Conservation (phyloP, 1,140 invertebrate species). For the Grapholita molesta region DNA sequence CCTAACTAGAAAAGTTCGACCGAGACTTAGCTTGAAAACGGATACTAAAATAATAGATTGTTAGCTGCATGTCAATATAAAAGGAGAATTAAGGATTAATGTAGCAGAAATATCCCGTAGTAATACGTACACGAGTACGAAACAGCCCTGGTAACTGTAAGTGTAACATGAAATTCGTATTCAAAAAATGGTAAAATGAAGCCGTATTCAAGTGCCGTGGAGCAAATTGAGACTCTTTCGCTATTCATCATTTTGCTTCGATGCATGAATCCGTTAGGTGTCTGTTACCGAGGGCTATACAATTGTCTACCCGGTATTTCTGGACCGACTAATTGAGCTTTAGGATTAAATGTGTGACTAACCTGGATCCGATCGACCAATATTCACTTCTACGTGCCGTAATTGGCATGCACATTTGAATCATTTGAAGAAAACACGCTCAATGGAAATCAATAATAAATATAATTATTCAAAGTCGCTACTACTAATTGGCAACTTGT, state of each 20-base stretch:
- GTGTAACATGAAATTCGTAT: conserved; percentile 21
- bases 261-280: conserved; percentile 11
- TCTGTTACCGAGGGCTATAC: conserved; percentile 2
- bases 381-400: too few relatives aligned
- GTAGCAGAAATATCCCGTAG: background rate
- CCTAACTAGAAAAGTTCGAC: too few relatives aligned
- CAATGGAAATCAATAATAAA: too few relatives aligned
- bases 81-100: background rate
- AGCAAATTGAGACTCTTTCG: conserved; percentile 41
- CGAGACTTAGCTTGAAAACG: too few relatives aligned
- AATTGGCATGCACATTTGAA: too few relatives aligned
- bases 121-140: background rate
- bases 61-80: background rate
- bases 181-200: conserved; percentile 34
- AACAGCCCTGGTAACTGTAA: background rate
- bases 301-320: background rate
- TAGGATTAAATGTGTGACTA: background rate
- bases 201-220: conserved; percentile 35
- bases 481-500: too few relatives aligned
- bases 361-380: too few relatives aligned
- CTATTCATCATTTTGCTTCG: conserved; percentile 27
- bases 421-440: too few relatives aligned
- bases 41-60: too few relatives aligned
- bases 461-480: too few relatives aligned
- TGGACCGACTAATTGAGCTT: background rate